Conservation (phyloP, 1,140 invertebrate species). For the Drosophila ercepeae region DNA sequence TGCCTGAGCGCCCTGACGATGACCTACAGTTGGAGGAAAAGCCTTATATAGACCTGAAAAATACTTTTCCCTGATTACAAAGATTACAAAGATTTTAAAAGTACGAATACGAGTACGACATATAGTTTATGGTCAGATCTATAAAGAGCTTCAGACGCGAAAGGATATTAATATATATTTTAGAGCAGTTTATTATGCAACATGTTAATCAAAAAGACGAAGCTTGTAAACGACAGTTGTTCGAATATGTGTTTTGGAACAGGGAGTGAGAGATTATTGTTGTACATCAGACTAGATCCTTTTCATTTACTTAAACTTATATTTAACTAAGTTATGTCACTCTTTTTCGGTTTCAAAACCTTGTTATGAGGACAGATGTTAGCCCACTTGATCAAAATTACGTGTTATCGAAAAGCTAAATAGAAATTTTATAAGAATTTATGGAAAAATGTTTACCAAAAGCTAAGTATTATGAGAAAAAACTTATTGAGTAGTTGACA, state of each 20-base stretch:
- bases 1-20: constrained; percentile 7
- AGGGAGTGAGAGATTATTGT: constrained; percentile 35
- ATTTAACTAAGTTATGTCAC: constrained; percentile 3
- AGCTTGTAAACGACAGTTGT: constrained; percentile 26
- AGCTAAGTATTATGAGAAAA: constrained; percentile 15
- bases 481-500: background rate
- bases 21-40: background rate
- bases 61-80: background rate
- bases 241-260: constrained; percentile 30
- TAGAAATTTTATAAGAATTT: constrained; percentile 50
- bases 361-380: background rate
- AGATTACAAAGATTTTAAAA: background rate
- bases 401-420: constrained; percentile 5
- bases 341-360: constrained; percentile 30
- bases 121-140: constrained; percentile 3
- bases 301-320: background rate
- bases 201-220: constrained; percentile 28
- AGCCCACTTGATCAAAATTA: background rate
- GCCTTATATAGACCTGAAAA: constrained; percentile 13
- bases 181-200: constrained; percentile 65
- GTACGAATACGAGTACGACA: too few species aligned
- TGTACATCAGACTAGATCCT: constrained; percentile 15
- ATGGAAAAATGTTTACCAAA: constrained; percentile 13
- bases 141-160: background rate
- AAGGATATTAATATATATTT: constrained; percentile 46